Evolutionary conservation across 1,140 invertebrate genomes (phyloP), one percentile per base, ranked within the genome.

Genomic region (Heliconius hewitsoni): DNA sequence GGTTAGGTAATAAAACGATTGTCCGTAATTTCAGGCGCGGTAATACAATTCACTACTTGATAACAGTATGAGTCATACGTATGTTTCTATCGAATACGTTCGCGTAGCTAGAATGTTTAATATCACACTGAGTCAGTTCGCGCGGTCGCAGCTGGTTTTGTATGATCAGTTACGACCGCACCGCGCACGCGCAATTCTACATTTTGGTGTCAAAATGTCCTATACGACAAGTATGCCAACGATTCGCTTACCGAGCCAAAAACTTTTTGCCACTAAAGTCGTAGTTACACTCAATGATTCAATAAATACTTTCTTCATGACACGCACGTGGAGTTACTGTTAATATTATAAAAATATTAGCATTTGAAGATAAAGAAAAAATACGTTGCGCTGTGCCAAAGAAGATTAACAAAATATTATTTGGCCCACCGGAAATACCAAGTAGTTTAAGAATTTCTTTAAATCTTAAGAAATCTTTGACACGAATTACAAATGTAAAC

Each of bases 51-150:
- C 87, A 89, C 87, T 85, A 79, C 80, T 78, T 91, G 89, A 93
- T 92, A 92, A 93, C 86, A 88, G 82, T 84, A 91, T 94, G 93
- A 94, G 77, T 94, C 93, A 93, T 92, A 57, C 71, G 81, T 86
- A 77, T 77, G 81, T 82, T 87, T 82, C 82, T 85, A 86, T 81
- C 75, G 81, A 87, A 82, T 82, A 88, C 88, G 91, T 86, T 87
- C 88, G 83, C 83, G 84, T 89, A 83, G 86, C 90, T 92, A 93
- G 90, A 91, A 90, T 93, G 93, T 90, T 91, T 92, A 83, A 91
- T 93, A 93, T 94, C 90, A 91, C 85, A 94, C 93, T 94, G 92
- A 94, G 89, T 91, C 86, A 92, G 90, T 89, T 86, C 83, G 86
- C 90, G 87, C 86, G 86, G 81, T 85, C 76, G 84, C 87, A 82